Evolutionary conservation across 2,113 vertebrate species (phyloP).

Genomic region (Gulo gulo): DNA sequence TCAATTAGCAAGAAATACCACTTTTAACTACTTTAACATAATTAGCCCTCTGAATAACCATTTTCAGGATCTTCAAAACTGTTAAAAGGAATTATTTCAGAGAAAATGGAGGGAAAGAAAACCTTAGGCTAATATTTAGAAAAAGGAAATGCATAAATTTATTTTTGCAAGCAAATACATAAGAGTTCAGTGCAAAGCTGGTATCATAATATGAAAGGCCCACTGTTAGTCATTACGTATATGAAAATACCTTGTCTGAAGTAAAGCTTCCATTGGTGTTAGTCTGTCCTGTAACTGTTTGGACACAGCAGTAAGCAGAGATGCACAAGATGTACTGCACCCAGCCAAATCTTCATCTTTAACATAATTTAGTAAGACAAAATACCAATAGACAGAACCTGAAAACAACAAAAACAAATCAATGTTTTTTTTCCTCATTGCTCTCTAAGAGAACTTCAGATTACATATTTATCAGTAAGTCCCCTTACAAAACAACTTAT

Average conservation of each 20-base stretch:
- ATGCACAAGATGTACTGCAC: constrained; percentile 95
- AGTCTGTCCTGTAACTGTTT: constrained; percentile 95
- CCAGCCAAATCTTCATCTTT: constrained; percentile 98
- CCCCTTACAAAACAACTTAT: background rate
- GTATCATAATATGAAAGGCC: background rate
- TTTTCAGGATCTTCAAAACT: background rate
- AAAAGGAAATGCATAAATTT: background rate
- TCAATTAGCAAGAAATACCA: background rate
- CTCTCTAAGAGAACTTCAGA: background rate
- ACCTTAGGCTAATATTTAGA: background rate
- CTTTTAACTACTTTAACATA: background rate
- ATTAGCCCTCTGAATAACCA: background rate
- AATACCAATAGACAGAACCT: constrained; percentile 99
- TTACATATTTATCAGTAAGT: background rate
- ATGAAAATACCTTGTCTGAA: constrained; percentile 92
- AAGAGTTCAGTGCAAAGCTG: background rate
- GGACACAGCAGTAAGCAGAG: constrained; percentile 94
- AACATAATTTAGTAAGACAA: constrained; percentile 97
- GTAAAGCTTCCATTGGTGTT: constrained; percentile 95
- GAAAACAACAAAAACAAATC: background rate
- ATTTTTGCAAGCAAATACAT: background rate
- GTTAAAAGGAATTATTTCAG: background rate
- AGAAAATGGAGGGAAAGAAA: background rate
- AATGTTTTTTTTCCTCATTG: background rate
- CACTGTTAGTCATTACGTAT: background rate